Conservation (phyloP, 2,113 vertebrate species). For the Cyphomyrus plagiostoma region DNA sequence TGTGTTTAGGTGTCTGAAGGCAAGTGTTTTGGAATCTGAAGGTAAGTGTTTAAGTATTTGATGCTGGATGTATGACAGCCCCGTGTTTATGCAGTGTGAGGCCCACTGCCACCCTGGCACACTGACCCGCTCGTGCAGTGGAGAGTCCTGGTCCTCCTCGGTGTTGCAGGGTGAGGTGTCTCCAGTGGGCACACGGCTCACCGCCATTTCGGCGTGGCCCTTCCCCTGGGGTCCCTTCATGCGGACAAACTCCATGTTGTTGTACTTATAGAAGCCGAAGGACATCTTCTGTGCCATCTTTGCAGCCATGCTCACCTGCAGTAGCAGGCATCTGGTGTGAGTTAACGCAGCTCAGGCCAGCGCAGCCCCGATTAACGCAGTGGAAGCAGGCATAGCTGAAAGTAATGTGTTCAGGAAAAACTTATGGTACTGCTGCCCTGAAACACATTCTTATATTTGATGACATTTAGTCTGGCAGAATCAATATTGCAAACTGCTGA, state of each 20-base stretch:
- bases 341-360: neutral
- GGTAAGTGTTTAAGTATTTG: neutral
- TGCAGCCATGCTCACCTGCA: constrained; percentile 88
- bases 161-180: constrained; percentile 90
- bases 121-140: constrained; percentile 79
- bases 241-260: constrained; percentile 97
- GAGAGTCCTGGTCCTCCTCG: constrained; percentile 83
- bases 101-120: neutral
- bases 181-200: constrained; percentile 86
- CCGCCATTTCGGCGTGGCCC: constrained; percentile 95
- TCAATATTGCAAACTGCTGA: neutral
- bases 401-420: neutral
- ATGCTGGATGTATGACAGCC: neutral
- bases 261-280: constrained; percentile 96
- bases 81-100: neutral
- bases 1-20: neutral
- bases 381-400: neutral
- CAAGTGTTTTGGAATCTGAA: neutral
- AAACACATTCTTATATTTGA: neutral
- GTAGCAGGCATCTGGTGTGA: neutral
- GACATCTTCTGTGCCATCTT: constrained; percentile 98
- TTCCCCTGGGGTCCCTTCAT: constrained; percentile 99
- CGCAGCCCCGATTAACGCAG: neutral
- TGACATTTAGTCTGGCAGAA: neutral
- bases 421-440: neutral